Evolutionary conservation across 2,113 vertebrate genomes (phyloP), one percentile per base, ranked within the genome.

Genomic region (Pseudorhombus dupliciocellatus): DNA sequence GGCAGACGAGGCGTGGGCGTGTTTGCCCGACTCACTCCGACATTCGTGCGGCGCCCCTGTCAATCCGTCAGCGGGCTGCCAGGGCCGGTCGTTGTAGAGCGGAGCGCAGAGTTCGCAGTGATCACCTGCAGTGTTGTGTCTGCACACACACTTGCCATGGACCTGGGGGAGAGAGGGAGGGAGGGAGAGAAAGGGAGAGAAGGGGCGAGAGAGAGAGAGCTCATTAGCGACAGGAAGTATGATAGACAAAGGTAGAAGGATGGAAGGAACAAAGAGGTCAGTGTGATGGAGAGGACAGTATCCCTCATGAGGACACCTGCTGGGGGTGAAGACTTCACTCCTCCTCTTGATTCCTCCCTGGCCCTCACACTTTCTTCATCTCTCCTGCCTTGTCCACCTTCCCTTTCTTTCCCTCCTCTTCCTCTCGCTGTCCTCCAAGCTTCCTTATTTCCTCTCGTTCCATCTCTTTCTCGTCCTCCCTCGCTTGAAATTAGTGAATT

Each of bases 131-230:
- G 97, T 99, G 90, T 98, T 96, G 93, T 99, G 98, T 86, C 95
- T 95, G 89, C 98, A 99, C 84, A 97, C 94, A 84, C 98, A 99
- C 80, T 95, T 96, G 69, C 97, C 98, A 42, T 99, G 95, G 66
- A 99, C 94, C 98, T 99, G 84, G 24, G 44, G 68, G 50, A 2
- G 62, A 66, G 42, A 44, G n/a, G n/a, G 26, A n/a, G 24, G 20
- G 25, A 24, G 37, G 50, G 42, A 53, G 25, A 55, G 64, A 40
- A 56, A 52, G 40, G 25, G 26, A 21, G 16, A 6, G 24, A 10
- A 24, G 24, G 37, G 42, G n/a, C 66, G 34, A 73, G 31, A 20
- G 46, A 22, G 50, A 57, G 50, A 40, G 50, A 52, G 50, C 63
- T 84, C 74, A 80, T 87, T 83, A 87, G 77, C 34, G 31, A 57